Conservation (phyloP, 2,888 invertebrate species). For the Leucania comma region DNA sequence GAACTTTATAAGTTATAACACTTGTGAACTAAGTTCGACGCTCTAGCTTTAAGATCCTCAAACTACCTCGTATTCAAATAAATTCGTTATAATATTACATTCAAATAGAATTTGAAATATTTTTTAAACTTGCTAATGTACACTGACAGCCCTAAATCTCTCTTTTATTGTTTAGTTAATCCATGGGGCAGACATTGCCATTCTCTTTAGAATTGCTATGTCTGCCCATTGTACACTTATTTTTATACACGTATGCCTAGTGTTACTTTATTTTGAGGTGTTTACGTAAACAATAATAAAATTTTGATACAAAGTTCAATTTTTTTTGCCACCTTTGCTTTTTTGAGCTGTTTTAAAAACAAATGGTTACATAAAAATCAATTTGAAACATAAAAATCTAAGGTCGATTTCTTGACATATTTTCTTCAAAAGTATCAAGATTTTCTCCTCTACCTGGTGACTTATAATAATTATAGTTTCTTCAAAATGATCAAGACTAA, state of each 20-base stretch:
- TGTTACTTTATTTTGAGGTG: no score
- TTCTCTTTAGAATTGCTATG: no score
- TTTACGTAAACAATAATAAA: no score
- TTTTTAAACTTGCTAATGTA: no score
- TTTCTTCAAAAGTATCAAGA: constrained; percentile 15
- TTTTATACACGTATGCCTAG: no score
- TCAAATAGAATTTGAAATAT: not conserved
- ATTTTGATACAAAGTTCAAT: not conserved
- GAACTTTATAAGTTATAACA: no score
- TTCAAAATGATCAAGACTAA: not conserved
- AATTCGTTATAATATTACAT: not conserved
- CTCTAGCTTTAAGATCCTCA: not conserved
- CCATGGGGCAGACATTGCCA: no score
- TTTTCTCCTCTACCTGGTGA: not conserved
- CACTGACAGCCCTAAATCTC: no score
- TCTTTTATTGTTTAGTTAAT: no score
- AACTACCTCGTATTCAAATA: not conserved
- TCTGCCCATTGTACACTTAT: no score
- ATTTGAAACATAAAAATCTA: not conserved
- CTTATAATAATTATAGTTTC: not conserved
- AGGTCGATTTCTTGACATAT: no score
- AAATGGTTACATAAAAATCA: not conserved
- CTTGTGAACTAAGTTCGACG: not conserved
- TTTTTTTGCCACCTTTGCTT: not conserved
- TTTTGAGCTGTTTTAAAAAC: not conserved